Evolutionary conservation across 1,140 invertebrate species (phyloP).

Genomic region (Eupristina koningsbergeri): DNA sequence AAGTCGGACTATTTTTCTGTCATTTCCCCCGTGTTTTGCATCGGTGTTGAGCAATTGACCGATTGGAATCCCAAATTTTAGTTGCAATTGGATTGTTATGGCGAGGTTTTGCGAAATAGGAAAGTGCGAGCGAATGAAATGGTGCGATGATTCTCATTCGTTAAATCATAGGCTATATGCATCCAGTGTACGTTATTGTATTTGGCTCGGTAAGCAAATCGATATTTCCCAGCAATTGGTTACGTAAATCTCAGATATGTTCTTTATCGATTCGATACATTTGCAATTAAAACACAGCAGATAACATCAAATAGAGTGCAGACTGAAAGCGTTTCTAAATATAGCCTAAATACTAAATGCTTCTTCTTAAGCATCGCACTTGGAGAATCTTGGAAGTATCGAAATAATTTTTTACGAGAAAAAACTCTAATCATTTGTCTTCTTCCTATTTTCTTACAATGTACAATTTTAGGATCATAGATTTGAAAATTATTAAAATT

Average conservation of each 20-base stretch:
- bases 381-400: constrained; percentile 1
- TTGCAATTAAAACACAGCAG: background rate
- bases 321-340: background rate
- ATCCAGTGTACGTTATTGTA: background rate
- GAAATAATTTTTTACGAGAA: constrained; percentile 13
- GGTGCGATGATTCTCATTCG: too few relatives aligned
- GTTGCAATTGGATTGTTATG: background rate
- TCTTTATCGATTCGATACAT: background rate
- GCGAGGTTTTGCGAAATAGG: background rate
- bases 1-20: constrained; percentile 19
- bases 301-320: constrained; percentile 4
- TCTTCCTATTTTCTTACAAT: background rate
- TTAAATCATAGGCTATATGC: background rate
- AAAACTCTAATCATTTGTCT: background rate
- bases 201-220: background rate
- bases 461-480: background rate
- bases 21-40: too few relatives aligned
- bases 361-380: background rate
- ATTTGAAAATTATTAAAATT: background rate
- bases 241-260: background rate
- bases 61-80: background rate
- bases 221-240: background rate
- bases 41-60: background rate
- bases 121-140: background rate
- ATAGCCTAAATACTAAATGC: background rate